Percentiles rank a stretch among this genome's conserved stretches.
phyloP scores from a whole-genome alignment of 2,797 vertebrate species.

The Enteromius argenteus region DNA sequence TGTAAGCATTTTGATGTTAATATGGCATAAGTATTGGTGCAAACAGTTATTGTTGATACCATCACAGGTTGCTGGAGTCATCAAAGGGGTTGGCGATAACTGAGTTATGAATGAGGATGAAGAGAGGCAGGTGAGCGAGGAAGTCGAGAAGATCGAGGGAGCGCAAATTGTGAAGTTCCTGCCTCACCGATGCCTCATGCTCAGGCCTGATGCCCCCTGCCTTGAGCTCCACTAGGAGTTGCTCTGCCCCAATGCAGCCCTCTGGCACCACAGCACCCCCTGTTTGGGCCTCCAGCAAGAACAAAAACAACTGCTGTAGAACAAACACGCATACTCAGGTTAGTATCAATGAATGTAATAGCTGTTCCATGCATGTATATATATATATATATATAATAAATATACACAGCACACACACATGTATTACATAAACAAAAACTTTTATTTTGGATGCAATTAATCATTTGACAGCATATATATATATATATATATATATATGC shows the following conservation, averaged over 20 bases:
- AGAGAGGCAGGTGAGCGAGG: constrained; percentile 76
- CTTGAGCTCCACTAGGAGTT: constrained; percentile 78
- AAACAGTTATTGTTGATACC: not conserved
- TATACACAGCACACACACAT: not conserved
- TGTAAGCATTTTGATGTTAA: not conserved
- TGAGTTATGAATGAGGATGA: constrained; percentile 78
- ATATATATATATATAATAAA: not conserved
- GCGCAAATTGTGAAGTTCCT: constrained; percentile 66
- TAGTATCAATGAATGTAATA: not conserved
- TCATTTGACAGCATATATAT: too few species aligned
- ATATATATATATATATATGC: too few species aligned
- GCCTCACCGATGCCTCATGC: constrained; percentile 65
- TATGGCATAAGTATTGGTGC: not conserved
- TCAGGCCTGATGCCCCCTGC: constrained; percentile 72
- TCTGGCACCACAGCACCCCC: constrained; percentile 57
- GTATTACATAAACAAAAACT: too few species aligned
- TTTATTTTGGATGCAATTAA: too few species aligned
- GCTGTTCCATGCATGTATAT: not conserved
- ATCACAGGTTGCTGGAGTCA: constrained; percentile 70
- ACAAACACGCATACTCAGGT: constrained; percentile 64
- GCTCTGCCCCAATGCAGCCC: constrained; percentile 73
- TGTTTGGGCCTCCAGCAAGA: constrained; percentile 77
- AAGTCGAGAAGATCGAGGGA: constrained; percentile 78
- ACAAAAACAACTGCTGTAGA: constrained; percentile 78
- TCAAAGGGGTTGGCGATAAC: constrained; percentile 74